Evolutionary conservation across 2,888 invertebrate species (phyloP).

Genomic region (Crematogaster levior): DNA sequence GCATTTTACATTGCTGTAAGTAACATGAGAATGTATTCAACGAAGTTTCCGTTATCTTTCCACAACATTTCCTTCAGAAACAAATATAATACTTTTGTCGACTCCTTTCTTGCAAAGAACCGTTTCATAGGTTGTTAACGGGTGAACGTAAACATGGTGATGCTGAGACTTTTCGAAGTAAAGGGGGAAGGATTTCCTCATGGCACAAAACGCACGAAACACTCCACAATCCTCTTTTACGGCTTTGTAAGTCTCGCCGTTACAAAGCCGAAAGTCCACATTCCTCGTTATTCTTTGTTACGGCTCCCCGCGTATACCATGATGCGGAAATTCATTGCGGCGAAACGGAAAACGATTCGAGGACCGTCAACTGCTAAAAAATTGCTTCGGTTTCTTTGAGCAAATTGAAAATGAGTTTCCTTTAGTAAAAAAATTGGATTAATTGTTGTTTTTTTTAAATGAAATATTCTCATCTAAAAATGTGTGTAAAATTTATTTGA

Average conservation of each 20-base stretch:
- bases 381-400: neutral
- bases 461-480: neutral
- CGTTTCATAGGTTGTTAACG: constrained; percentile 23
- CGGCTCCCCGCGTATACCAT: neutral
- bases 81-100: neutral
- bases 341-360: neutral
- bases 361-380: neutral
- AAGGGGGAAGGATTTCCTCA: neutral
- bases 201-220: constrained; percentile 19
- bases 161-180: neutral
- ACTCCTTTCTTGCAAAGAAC: constrained; percentile 5
- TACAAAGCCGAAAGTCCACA: constrained; percentile 27
- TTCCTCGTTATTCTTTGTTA: constrained; percentile 23
- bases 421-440: neutral
- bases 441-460: neutral
- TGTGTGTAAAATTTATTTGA: neutral
- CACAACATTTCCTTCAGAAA: constrained; percentile 28
- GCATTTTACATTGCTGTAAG: neutral
- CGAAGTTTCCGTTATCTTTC: constrained; percentile 9
- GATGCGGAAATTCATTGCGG: constrained; percentile 17
- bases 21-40: constrained; percentile 7
- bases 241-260: constrained; percentile 24
- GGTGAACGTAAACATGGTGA: constrained; percentile 33
- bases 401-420: neutral
- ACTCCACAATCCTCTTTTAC: constrained; percentile 39